Conservation (phyloP, 2,888 invertebrate genomes). For the Pantelozetes paolii region DNA sequence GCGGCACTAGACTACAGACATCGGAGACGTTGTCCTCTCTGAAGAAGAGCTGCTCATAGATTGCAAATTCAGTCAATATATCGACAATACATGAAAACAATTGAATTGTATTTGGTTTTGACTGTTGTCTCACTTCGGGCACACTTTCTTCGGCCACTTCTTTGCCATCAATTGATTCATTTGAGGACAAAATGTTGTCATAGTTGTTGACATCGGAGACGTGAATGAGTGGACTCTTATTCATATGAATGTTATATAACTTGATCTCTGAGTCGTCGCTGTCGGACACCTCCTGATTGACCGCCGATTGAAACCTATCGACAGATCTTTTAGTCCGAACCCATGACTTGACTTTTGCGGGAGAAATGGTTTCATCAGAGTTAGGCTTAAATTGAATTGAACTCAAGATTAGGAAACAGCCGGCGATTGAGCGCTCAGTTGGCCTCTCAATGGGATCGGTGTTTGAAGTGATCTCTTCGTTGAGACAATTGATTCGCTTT, state of each 20-base stretch:
- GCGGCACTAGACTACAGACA: not conserved
- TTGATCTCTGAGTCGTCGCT: slow-evolving; percentile 15
- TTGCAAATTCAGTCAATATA: slow-evolving; percentile 35
- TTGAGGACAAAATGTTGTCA: not conserved
- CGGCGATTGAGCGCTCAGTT: not conserved
- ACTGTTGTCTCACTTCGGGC: not conserved
- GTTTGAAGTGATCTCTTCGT: not conserved
- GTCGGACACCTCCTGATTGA: slow-evolving; percentile 9
- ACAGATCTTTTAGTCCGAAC: not conserved
- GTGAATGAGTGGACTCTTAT: slow-evolving; percentile 5
- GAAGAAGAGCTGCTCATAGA: slow-evolving; percentile 11
- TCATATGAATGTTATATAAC: slow-evolving; percentile 17
- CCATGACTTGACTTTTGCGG: slow-evolving; percentile 36
- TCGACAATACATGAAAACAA: slow-evolving; percentile 26
- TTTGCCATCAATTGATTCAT: not conserved
- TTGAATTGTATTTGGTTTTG: slow-evolving; percentile 13
- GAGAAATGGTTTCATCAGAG: not conserved
- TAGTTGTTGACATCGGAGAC: not conserved
- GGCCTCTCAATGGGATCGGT: not conserved
- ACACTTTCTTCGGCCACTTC: not conserved
- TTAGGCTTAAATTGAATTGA: slow-evolving; percentile 17
- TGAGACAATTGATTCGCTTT: not conserved
- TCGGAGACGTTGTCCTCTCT: not conserved
- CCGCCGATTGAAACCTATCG: not conserved
- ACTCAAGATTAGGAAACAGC: not conserved